Evolutionary conservation across 2,888 invertebrate genomes (phyloP), one percentile per base, ranked within the genome.

Genomic region (Macrosoma leucophasiata): DNA sequence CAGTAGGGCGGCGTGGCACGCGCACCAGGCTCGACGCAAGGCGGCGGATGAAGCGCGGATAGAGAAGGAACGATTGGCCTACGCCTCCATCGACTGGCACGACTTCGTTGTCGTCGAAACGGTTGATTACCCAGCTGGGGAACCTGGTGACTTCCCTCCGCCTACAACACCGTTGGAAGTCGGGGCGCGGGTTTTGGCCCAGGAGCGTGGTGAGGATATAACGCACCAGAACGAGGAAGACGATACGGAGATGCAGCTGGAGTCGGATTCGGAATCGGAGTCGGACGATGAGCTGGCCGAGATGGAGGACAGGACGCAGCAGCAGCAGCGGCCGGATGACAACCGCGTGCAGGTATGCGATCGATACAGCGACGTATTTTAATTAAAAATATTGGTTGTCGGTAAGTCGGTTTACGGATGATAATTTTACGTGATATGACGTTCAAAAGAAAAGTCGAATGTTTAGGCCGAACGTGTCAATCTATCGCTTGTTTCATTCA

Each of bases 41-140:
- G 91, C 95, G 1, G 92, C 94, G 36, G 97, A 98, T 63, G 98
- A 98, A 62, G 97, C 98, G 44, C 95, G 96, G 57, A 87, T 95
- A 5, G 99, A 99, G 71, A 90, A 94, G 41, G 99, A 99, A 72
- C 88, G 98, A 66, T 90, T 95, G 14, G 95, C 95, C 0, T 99
- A 99, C 68, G 97, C 98, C 0, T 96, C 96, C 60, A 98, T 99
- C 44, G 99, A 99, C 69, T 99, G 99, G 99, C 99, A 99, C 68
- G 98, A 99, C 74, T 99, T 99, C 74, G 98, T 99, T 1, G 98
- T 99, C 0, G 99, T 99, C 0, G 99, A 99, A 81, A 98, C 98
- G 0, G 98, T 99, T 0, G 99, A 99, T 73, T 99, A 98, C 70
- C 97, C 97, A 52, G 94, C 96, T 0, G 95, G 95, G 55, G 99